These are phyloP conservation scores for Oryzias dopingdopingensis DNA, from an alignment of 2,797 vertebrate species.

Conservation along the genomic window DNA sequence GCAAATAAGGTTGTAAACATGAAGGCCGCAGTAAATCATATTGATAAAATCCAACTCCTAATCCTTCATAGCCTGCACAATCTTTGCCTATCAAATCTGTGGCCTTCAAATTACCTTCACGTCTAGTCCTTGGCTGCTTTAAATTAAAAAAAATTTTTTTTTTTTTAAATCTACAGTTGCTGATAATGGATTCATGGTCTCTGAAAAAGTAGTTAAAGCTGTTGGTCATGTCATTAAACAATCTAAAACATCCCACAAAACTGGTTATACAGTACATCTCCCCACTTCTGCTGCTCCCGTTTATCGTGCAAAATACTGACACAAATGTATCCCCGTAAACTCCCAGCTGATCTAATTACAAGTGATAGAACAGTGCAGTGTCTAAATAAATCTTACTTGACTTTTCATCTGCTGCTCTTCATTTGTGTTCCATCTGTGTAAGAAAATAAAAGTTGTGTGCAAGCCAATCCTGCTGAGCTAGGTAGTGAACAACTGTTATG, in stretches of 20 bases:
- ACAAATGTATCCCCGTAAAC: slow-evolving; percentile 14
- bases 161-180: too few species aligned
- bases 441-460: slow-evolving; percentile 22
- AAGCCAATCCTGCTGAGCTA: slow-evolving; percentile 15
- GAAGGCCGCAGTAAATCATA: slow-evolving; percentile 36
- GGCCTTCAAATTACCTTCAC: slow-evolving; percentile 32
- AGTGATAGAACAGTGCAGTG: slow-evolving; percentile 49
- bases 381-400: slow-evolving; percentile 22
- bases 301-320: slow-evolving; percentile 27
- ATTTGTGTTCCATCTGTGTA: slow-evolving; percentile 15
- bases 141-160: too few species aligned
- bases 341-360: slow-evolving; percentile 55
- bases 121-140: slow-evolving; percentile 27
- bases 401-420: slow-evolving; percentile 28
- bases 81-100: slow-evolving; percentile 19
- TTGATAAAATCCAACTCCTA: slow-evolving; percentile 51
- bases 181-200: too few species aligned
- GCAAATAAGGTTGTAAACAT: slow-evolving; percentile 21
- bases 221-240: background rate
- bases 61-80: slow-evolving; percentile 24
- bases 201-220: too few species aligned
- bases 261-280: background rate
- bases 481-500: slow-evolving; percentile 1
- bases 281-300: slow-evolving; percentile 15
- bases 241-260: background rate